Conservation (phyloP, 2,113 vertebrate genomes). For the Aldabrachelys gigantea region DNA sequence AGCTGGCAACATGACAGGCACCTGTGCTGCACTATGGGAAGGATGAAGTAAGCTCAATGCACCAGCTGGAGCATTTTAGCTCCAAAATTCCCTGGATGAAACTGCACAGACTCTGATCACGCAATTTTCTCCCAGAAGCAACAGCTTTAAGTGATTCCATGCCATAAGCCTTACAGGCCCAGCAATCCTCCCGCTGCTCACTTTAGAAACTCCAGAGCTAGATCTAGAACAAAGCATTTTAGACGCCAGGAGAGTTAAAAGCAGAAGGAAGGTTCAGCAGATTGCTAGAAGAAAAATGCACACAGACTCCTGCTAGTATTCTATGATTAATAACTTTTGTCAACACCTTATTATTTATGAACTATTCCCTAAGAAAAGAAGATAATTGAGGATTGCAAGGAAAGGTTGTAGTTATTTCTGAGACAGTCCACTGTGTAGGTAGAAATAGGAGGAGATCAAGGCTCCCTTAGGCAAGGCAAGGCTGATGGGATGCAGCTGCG, state of each 20-base stretch:
- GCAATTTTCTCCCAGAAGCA: background rate
- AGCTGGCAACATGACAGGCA: background rate
- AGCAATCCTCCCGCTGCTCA: background rate
- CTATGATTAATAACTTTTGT: background rate
- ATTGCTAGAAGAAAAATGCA: background rate
- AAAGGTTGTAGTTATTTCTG: constrained; percentile 17
- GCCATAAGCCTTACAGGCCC: background rate
- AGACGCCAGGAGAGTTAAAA: background rate
- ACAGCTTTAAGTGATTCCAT: background rate
- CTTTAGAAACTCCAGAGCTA: background rate
- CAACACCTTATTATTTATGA: background rate
- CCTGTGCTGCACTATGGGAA: background rate
- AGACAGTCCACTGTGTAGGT: background rate
- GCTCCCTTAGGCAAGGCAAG: constrained; percentile 1
- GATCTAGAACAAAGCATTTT: background rate
- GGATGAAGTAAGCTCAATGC: background rate
- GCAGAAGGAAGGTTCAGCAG: background rate
- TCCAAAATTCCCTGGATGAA: background rate
- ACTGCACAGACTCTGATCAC: background rate
- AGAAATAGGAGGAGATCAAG: background rate
- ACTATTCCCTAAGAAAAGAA: background rate
- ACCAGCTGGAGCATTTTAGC: background rate
- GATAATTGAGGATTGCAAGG: background rate
- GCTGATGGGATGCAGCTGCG: background rate
- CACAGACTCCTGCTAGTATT: background rate